Evolutionary conservation across 30 jellyfish, hydroid and myxozoan genomes (phyloP), one percentile per base, ranked within the genome.

Genomic region (Hydractinia echinata): DNA sequence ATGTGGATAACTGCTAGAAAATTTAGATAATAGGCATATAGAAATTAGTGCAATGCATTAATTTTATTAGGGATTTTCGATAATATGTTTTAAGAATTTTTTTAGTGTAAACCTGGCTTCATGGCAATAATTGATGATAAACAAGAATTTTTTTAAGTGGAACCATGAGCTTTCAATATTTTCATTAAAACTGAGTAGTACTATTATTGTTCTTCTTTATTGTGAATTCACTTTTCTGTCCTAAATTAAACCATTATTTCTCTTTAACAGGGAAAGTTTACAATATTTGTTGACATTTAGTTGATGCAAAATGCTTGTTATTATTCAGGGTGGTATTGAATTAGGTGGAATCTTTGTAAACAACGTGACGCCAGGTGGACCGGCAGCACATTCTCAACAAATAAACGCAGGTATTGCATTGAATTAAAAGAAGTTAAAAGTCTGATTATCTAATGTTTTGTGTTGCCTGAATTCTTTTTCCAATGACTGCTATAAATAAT

Each of bases 261-360:
- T 2, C 19, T 58, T 58, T 11, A 58, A 58, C 15, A 18, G 69
- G 15, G 69, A 58, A 13, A 11, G 16, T 18, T 18, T 18, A 11
- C 16, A 18, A 58, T 0, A 11, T 58, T 58, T 58, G 44, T 30
- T 30, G 44, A 30, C 44, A 30, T 30, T 58, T 58, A 58, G 1
- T 58, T 11, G 19, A n/a, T 60, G 85, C 4, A 2, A n/a, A 11
- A 4, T n/a, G 10, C 72, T 56, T 6, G 13, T 71, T 68, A 20
- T 16, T 66, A 64, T 56, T 54, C 81, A 89, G 97, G 97, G 97
- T 61, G 97, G 97, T 5, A 89, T 89, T 20, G 97, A 89, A 73
- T 95, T 89, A 49, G 95, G 95, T 51, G 97, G 97, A 20, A 89
- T 89, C 55, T 89, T 89, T 52, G 97, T 89, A 30, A 89, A 89